These are phyloP conservation scores for Scelioninae gen. 1 DNA, from an alignment of 2,888 invertebrate species.

Conservation along the genomic window DNA sequence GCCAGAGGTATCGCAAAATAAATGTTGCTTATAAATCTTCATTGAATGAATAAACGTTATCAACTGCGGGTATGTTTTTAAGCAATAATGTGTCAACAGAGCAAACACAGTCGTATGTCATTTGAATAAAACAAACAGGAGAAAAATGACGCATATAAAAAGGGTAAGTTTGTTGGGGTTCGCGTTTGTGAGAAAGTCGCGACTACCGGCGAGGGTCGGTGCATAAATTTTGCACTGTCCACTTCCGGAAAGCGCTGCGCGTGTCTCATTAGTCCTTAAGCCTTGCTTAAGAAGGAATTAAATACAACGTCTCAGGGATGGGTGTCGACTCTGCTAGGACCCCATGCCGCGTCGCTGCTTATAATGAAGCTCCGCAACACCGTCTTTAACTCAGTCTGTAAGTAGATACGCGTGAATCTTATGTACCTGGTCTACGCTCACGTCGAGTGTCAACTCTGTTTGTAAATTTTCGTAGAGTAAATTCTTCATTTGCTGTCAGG, in stretches of 20 bases:
- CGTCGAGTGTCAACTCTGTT: conserved; percentile 56
- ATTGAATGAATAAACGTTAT: too few species aligned
- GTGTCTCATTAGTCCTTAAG: conserved; percentile 80
- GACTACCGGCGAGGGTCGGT: conserved; percentile 66
- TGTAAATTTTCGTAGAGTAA: conserved; percentile 47
- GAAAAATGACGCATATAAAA: conserved; percentile 2
- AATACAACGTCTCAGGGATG: conserved; percentile 78
- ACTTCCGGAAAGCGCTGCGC: conserved; percentile 78
- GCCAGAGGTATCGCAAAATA: too few species aligned
- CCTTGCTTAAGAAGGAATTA: conserved; percentile 78
- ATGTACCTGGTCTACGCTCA: conserved; percentile 37
- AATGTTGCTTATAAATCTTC: too few species aligned
- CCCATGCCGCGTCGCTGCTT: conserved; percentile 78
- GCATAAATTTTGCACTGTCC: conserved; percentile 75
- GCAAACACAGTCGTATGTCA: too few species aligned
- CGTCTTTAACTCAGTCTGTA: conserved; percentile 73
- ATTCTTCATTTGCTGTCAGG: conserved; percentile 59
- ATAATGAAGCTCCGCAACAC: conserved; percentile 79
- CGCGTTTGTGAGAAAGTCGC: conserved; percentile 47
- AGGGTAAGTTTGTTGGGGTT: conserved; percentile 27
- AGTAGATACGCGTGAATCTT: conserved; percentile 60
- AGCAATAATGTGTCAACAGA: too few species aligned
- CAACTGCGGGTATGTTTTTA: too few species aligned
- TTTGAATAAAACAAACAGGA: too few species aligned
- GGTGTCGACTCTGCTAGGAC: conserved; percentile 79